Base-by-base conservation (phyloP, 2,888 invertebrate species). In the Callyntrura guangdongensis region DNA sequence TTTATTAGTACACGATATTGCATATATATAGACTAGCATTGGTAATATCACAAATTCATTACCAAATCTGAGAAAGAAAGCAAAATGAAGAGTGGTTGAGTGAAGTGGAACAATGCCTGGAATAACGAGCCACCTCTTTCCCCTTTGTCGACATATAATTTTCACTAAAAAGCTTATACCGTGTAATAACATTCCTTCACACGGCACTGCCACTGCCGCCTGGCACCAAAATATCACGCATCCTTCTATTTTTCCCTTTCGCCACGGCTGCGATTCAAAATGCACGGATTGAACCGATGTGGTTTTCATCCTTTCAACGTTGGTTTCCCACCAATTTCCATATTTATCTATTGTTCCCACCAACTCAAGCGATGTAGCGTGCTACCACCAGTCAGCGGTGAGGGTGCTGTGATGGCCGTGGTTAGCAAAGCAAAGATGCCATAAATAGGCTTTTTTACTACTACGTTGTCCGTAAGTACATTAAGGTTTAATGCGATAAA, bases 291-390 rank as follows among this genome's bases (percentile, higher is more conserved):
- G 81, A 72, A 81, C 67, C 72, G n/a, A 69, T 87, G 86, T 69
- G 87, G 87, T 81, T 81, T 81, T 82, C 67, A 67, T 81, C 27
- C 56, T 77, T 86, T 79, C 12, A 77, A 77, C 79, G 49, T 47
- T 64, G 86, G 86, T 86, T 81, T 69, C 81, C 79, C 87, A 87
- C 49, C 87, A 87, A 82, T 87, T 87, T 87, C 87, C 87, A 87
- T 87, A 87, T 87, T 87, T 87, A 87, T 87, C 87, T 81, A 87
- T 87, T 87, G 67, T 87, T 82, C 81, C 56, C 69, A 81, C 64
- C 87, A 86, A 84, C 69, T 84, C 53, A 84, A 84, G 84, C 17
- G 67, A 47, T 84, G 22, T 45, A 67, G 27, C 67, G 11, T 14
- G 17, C n/a, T 77, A 36, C 27, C 27, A 45, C 56, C 72, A 72